phyloP scores from a whole-genome alignment of 2,113 vertebrate species.

The Petrocephalus microphthalmus region DNA sequence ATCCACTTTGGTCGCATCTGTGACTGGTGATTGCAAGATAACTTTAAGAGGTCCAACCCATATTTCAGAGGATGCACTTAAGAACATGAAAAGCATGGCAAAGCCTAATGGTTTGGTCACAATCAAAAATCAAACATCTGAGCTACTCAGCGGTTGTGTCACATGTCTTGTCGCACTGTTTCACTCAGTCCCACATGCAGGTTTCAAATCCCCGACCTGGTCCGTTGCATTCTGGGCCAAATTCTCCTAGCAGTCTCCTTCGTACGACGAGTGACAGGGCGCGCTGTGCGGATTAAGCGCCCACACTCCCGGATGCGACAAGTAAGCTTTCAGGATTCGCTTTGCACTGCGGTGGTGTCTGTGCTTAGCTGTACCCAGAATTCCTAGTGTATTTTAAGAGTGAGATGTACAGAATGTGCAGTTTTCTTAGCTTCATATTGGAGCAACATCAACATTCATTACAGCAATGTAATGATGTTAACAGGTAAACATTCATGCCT shows the following conservation, averaged over 20 bases:
- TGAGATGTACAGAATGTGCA: neutral
- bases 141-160: neutral
- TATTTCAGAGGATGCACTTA: neutral
- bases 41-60: neutral
- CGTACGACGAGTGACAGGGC: neutral
- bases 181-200: neutral
- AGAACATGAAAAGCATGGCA: neutral
- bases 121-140: neutral
- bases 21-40: neutral
- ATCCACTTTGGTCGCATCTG: neutral
- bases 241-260: neutral
- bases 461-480: neutral
- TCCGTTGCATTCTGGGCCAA: neutral
- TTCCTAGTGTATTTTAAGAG: neutral
- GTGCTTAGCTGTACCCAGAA: neutral
- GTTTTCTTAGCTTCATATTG: neutral
- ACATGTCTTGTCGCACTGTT: neutral
- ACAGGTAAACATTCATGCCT: neutral
- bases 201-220: neutral
- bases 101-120: neutral
- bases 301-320: neutral
- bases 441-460: neutral
- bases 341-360: neutral
- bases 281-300: neutral
- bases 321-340: neutral